Evolutionary conservation across 2,113 vertebrate species (phyloP).

Genomic region (Opisthocomus hoazin): DNA sequence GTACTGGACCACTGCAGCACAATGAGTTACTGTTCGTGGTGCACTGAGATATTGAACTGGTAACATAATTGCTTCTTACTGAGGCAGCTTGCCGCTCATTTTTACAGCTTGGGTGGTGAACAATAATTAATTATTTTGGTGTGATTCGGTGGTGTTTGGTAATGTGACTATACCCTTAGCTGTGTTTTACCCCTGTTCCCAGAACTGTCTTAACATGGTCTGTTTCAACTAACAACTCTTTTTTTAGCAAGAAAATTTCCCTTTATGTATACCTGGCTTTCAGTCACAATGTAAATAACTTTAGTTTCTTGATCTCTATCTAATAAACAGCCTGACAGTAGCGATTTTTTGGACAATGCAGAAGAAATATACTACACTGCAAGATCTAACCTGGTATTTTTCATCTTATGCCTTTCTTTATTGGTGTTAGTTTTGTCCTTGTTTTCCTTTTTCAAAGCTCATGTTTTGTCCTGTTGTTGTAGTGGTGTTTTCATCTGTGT

Average conservation of each 20-base stretch:
- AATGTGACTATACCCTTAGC: not conserved
- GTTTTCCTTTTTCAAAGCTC: constrained; percentile 33
- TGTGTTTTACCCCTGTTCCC: not conserved
- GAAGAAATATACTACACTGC: constrained; percentile 99
- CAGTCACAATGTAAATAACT: constrained; percentile 82
- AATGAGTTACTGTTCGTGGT: not conserved
- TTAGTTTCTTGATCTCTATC: constrained; percentile 88
- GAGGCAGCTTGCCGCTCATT: not conserved
- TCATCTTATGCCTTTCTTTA: constrained; percentile 74
- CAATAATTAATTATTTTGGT: not conserved
- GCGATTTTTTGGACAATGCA: constrained; percentile 96
- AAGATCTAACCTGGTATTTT: constrained; percentile 98
- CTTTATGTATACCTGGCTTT: constrained; percentile 62
- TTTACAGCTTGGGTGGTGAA: not conserved
- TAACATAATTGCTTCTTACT: not conserved
- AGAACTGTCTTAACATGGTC: constrained; percentile 7
- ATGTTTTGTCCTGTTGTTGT: constrained; percentile 36
- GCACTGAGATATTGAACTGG: not conserved
- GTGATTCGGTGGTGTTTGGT: not conserved
- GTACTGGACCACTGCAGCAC: not conserved
- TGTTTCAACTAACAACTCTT: constrained; percentile 47
- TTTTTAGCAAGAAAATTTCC: constrained; percentile 45
- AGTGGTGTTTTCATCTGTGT: not conserved
- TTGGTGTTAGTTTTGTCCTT: constrained; percentile 68
- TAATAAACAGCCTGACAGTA: constrained; percentile 94